These are phyloP conservation scores for Empidonax traillii DNA, from an alignment of 2,113 vertebrate genomes.

Conservation along the genomic window DNA sequence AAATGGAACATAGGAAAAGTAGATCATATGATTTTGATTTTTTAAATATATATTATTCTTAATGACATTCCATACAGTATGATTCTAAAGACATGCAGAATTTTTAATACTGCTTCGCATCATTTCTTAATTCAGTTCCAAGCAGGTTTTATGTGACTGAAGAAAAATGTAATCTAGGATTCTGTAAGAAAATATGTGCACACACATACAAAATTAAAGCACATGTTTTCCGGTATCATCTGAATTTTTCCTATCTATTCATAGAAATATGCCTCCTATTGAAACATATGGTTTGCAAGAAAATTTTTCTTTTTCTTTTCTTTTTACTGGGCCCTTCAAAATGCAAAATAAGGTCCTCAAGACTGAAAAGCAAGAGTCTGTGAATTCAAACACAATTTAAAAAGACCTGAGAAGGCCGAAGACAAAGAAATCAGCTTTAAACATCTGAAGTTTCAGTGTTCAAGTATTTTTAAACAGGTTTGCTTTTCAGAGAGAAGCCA, in stretches of 20 bases:
- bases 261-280: background rate
- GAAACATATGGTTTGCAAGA: background rate
- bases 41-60: background rate
- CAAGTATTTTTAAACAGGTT: background rate
- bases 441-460: background rate
- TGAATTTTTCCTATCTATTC: background rate
- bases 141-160: background rate
- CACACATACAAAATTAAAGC: background rate
- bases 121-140: background rate
- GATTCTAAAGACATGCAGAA: background rate
- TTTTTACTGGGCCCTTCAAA: background rate
- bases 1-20: background rate
- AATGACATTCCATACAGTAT: background rate
- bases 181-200: background rate
- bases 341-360: background rate
- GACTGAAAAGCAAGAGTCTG: background rate
- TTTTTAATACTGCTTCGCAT: background rate
- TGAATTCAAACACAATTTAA: background rate
- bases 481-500: slow-evolving; percentile 19
- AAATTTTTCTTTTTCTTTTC: background rate
- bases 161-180: background rate
- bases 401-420: background rate
- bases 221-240: background rate
- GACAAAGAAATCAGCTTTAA: background rate
- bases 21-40: background rate